Base-by-base conservation (phyloP, 2,113 vertebrate genomes). In the Ailurus styani region DNA sequence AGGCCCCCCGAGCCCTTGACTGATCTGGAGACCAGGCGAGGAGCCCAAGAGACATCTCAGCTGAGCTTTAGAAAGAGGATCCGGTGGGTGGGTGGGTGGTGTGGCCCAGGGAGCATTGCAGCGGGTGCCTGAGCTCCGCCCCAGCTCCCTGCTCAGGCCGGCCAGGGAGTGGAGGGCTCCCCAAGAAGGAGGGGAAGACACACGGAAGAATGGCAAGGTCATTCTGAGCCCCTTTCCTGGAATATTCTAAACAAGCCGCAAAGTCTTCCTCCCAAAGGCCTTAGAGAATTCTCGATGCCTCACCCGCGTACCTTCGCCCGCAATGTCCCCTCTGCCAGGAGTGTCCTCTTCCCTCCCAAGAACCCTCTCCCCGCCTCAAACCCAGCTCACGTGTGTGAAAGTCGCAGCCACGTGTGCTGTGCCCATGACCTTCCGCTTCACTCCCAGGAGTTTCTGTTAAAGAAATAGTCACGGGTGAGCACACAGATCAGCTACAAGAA, bases 131-230 rank as follows among this genome's bases (percentile, higher is more conserved):
- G 60, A 17, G 50, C 14, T 10, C 8, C n/a, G 12, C 29, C 54
- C n/a, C 12, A 0, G 55, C 42, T 64, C 18, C 81, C 50, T 21
- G 83, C 81, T 40, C 37, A n/a, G 40, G 25, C 57, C 7, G 55
- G 7, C 14, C 17, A 1, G 29, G 57, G 42, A 23, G 54, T 25
- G 12, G 15, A 86, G 47, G 54, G 15, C 9, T 23, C 57, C 1
- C 47, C 6, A 0, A 25, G 55, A 12, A 6, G 25, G 21, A 54
- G 31, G 13, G 27, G n/a, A 25, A 20, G 78, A 12, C 17, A 2
- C 57, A 8, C 3, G 0, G 40, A 3, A 40, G 37, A 54, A 62
- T 10, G 0, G 27, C 4, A 1, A 2, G 1, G 50, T 5, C 8
- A 2, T 3, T 25, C 31, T 1, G 2, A 15, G 37, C 54, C 31